Conservation (phyloP, 1,140 invertebrate species). For the Argopecten irradians region DNA sequence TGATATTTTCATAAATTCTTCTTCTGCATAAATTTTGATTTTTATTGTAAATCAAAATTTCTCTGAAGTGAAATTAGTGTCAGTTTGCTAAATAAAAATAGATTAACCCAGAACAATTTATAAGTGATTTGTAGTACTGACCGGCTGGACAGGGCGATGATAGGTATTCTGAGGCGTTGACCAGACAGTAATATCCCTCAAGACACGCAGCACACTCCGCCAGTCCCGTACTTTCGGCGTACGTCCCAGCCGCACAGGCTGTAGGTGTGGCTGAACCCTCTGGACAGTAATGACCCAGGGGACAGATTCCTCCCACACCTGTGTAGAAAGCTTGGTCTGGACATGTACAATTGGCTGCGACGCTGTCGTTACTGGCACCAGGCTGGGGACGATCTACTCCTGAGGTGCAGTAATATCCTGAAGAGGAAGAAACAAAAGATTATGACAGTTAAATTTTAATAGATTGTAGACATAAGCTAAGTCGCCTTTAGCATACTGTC, state of each 20-base stretch:
- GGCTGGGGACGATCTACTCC: constrained; percentile 71
- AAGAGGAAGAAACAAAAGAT: constrained; percentile 35
- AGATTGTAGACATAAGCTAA: too few species aligned
- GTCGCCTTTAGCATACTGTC: too few species aligned
- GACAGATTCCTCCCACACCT: constrained; percentile 72
- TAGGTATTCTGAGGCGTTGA: constrained; percentile 60
- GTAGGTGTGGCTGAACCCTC: constrained; percentile 57
- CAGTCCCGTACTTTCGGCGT: constrained; percentile 64
- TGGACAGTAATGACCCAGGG: constrained; percentile 71
- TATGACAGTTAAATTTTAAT: too few species aligned
- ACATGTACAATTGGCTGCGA: constrained; percentile 62
- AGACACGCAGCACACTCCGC: constrained; percentile 65
- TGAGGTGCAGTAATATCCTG: constrained; percentile 71
- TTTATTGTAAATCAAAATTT: background rate
- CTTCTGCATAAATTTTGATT: too few species aligned
- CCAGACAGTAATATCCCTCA: constrained; percentile 67
- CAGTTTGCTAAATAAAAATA: background rate
- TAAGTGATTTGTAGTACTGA: constrained; percentile 39
- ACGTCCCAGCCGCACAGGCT: constrained; percentile 67
- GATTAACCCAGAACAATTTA: too few species aligned
- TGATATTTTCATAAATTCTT: too few species aligned
- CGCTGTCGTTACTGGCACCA: constrained; percentile 57
- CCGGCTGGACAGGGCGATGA: constrained; percentile 63
- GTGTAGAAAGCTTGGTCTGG: constrained; percentile 60
- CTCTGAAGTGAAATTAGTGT: background rate